Conservation (phyloP, 1,140 invertebrate species). For the Himalopsyche phryganea region DNA sequence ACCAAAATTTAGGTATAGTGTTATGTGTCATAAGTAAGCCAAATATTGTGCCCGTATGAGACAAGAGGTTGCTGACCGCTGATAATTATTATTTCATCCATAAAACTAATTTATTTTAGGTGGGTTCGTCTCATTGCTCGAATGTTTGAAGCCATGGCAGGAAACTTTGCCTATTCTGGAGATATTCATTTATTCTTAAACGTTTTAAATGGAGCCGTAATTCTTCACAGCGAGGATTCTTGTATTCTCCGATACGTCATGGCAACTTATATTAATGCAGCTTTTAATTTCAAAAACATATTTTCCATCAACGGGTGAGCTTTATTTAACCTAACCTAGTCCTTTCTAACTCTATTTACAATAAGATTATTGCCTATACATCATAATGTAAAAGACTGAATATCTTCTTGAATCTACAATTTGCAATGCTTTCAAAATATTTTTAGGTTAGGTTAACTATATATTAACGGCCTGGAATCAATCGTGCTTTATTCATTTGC, state of each 20-base stretch:
- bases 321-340: background rate
- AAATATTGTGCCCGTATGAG: too few species aligned
- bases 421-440: too few species aligned
- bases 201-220: constrained; percentile 95
- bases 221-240: constrained; percentile 94
- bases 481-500: too few species aligned
- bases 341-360: background rate
- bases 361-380: too few species aligned
- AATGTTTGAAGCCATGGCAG: constrained; percentile 99
- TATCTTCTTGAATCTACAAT: too few species aligned
- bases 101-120: constrained; percentile 34
- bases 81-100: too few species aligned
- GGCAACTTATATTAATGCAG: constrained; percentile 95
- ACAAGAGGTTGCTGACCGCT: too few species aligned
- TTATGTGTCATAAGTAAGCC: too few species aligned
- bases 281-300: constrained; percentile 98
- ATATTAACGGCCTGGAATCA: too few species aligned
- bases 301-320: constrained; percentile 93
- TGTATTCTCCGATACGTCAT: constrained; percentile 93
- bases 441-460: too few species aligned
- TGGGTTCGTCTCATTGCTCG: constrained; percentile 95
- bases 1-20: too few species aligned
- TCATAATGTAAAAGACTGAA: too few species aligned
- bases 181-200: constrained; percentile 98
- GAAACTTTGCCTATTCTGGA: constrained; percentile 95